Evolutionary conservation across 2,888 invertebrate species (phyloP).

Genomic region (Coecobrya sp.): DNA sequence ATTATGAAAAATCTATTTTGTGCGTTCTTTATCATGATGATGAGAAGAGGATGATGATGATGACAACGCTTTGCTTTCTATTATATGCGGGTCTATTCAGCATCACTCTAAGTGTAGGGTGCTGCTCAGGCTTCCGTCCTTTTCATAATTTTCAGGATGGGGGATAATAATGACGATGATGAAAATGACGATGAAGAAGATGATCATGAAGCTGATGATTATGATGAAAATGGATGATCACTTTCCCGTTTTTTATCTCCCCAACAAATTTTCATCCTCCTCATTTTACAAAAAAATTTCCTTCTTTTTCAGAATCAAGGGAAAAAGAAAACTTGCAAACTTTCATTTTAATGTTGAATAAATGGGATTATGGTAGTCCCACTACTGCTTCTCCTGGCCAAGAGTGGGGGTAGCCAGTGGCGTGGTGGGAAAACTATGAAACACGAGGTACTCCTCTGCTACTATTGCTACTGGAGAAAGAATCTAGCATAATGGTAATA

Average conservation of each 20-base stretch:
- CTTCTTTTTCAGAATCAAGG: neutral
- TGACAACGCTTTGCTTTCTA: neutral
- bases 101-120: neutral
- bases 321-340: neutral
- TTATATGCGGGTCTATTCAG: neutral
- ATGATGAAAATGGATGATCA: conserved; percentile 67
- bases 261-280: conserved; percentile 21
- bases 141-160: conserved; percentile 59
- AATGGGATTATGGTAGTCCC: conserved; percentile 18
- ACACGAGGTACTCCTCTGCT: neutral
- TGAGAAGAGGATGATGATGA: neutral
- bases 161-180: conserved; percentile 32
- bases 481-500: neutral
- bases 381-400: neutral
- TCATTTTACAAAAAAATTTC: conserved; percentile 37
- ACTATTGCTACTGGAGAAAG: conserved; percentile 19
- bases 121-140: conserved; percentile 5
- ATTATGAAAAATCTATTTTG: conserved; percentile 51
- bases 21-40: conserved; percentile 48
- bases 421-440: too few species aligned
- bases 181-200: conserved; percentile 27
- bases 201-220: conserved; percentile 10
- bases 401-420: too few species aligned
- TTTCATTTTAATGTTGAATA: conserved; percentile 61
- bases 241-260: conserved; percentile 49